Percentiles rank a stretch among this genome's conserved stretches.
Evolutionary conservation across 2,888 invertebrate species (phyloP).

Genomic region (Pseudococcus viburni): DNA sequence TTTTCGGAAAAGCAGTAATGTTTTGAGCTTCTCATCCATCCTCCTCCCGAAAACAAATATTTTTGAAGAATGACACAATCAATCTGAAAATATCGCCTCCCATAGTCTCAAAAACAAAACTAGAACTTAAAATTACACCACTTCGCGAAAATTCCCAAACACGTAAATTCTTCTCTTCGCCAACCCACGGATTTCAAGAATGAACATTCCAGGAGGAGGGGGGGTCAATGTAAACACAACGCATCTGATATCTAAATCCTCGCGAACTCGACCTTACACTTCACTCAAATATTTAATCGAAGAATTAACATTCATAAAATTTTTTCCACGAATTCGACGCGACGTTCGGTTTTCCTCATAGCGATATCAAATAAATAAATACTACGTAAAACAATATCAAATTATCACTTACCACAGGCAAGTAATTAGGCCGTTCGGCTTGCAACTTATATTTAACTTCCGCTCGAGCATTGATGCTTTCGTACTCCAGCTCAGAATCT

Average conservation of each 20-base stretch:
- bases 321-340: neutral
- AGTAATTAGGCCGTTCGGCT: conserved; percentile 60
- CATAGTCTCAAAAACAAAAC: no score
- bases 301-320: neutral
- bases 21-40: no score
- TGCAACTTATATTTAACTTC: conserved; percentile 67
- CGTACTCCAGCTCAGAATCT: conserved; percentile 59
- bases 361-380: no score
- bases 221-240: neutral
- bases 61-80: no score
- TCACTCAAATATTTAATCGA: conserved; percentile 1
- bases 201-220: neutral
- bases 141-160: no score
- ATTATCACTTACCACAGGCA: conserved; percentile 59
- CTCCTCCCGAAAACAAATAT: no score
- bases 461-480: conserved; percentile 60
- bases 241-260: neutral
- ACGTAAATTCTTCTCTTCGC: no score
- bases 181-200: neutral
- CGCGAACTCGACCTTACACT: conserved; percentile 7
- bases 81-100: no score
- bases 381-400: neutral
- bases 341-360: neutral
- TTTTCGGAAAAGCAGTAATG: no score
- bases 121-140: no score